Percentiles rank a stretch among this genome's conserved stretches.
Conservation (phyloP, 2,888 invertebrate species). For the Drosophila algonquin region DNA sequence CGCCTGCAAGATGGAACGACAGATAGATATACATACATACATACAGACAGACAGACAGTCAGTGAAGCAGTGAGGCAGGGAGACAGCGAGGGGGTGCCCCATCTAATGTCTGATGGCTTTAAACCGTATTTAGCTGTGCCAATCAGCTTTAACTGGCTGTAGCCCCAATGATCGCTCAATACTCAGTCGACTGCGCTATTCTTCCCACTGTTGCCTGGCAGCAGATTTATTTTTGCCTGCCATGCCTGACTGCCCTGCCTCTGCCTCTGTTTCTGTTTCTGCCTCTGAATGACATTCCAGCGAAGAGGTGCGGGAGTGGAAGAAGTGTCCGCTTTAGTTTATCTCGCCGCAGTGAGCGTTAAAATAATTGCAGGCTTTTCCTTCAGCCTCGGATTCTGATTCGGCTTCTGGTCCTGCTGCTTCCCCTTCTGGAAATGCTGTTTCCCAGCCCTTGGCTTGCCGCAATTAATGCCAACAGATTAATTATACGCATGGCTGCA, state of each 20-base stretch:
- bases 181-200: slow-evolving; percentile 32
- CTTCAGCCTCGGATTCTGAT: slow-evolving; percentile 28
- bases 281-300: slow-evolving; percentile 62
- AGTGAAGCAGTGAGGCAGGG: too few relatives aligned
- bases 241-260: slow-evolving; percentile 65
- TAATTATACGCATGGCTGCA: slow-evolving; percentile 78
- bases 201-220: slow-evolving; percentile 31
- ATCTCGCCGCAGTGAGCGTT: slow-evolving; percentile 63
- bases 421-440: slow-evolving; percentile 47
- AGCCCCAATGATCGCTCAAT: slow-evolving; percentile 45
- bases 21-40: slow-evolving; percentile 15
- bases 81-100: neutral
- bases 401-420: slow-evolving; percentile 6
- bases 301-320: slow-evolving; percentile 6
- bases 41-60: neutral
- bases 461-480: slow-evolving; percentile 78
- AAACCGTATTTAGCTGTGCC: slow-evolving; percentile 55
- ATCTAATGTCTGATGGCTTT: slow-evolving; percentile 22
- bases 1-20: slow-evolving; percentile 44
- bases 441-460: slow-evolving; percentile 72
- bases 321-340: slow-evolving; percentile 53
- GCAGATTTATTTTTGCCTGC: slow-evolving; percentile 65
- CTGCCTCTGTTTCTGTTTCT: slow-evolving; percentile 37
- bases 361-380: slow-evolving; percentile 65
- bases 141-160: slow-evolving; percentile 38